Conservation (phyloP, 2,888 invertebrate species). For the Nowickia ferox region DNA sequence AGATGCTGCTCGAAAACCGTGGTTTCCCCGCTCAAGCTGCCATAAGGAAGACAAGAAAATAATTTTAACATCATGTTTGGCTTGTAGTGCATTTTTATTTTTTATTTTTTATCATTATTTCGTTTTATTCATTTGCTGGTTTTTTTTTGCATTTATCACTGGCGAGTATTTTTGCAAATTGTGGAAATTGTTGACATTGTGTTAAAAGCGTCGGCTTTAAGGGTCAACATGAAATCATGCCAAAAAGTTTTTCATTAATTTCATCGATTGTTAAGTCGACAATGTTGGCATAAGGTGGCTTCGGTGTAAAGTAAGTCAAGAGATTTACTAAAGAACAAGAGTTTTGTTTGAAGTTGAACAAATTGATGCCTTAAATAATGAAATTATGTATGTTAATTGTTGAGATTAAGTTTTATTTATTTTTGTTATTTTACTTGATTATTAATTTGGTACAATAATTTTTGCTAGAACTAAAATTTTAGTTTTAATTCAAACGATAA, state of each 20-base stretch:
- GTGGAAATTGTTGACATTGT: conserved; percentile 65
- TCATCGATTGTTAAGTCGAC: not conserved
- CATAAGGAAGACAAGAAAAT: conserved; percentile 48
- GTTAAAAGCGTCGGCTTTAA: conserved; percentile 58
- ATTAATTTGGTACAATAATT: too few relatives aligned
- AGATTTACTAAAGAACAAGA: not conserved
- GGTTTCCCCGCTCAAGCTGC: conserved; percentile 3
- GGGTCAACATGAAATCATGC: conserved; percentile 50
- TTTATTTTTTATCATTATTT: not conserved
- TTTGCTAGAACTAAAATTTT: too few relatives aligned
- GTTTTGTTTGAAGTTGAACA: too few relatives aligned
- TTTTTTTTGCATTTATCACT: not conserved
- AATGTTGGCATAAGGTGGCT: not conserved
- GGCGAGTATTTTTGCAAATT: conserved; percentile 53
- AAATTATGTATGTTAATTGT: too few relatives aligned
- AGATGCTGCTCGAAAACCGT: conserved; percentile 20
- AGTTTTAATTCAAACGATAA: too few relatives aligned
- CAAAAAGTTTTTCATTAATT: conserved; percentile 45
- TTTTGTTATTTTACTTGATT: too few relatives aligned
- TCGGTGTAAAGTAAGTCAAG: too few relatives aligned
- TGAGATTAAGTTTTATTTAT: too few relatives aligned
- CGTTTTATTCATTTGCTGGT: not conserved
- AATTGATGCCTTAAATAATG: too few relatives aligned
- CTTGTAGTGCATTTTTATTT: conserved; percentile 31
- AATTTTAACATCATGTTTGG: conserved; percentile 55